Conservation (phyloP, 2,888 invertebrate genomes). For the Drosophila prolongata region DNA sequence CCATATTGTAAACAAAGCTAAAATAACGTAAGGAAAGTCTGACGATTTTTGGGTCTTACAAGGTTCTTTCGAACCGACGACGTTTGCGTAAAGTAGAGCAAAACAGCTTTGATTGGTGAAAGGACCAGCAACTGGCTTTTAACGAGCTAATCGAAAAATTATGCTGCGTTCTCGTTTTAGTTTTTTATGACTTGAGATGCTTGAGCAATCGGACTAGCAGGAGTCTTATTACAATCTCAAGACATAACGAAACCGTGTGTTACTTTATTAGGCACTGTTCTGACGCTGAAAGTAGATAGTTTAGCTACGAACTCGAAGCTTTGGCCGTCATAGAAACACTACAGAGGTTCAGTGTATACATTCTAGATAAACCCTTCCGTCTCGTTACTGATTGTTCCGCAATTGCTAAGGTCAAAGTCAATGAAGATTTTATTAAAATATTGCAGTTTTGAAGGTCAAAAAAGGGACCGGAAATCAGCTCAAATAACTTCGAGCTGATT, state of each 20-base stretch:
- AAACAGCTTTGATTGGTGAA: background rate
- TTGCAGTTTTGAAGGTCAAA: background rate
- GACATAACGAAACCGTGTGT: too few relatives aligned
- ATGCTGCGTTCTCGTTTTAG: too few relatives aligned
- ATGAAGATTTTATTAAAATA: too few relatives aligned
- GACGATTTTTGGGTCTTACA: background rate
- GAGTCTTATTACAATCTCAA: too few relatives aligned
- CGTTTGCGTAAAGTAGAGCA: background rate
- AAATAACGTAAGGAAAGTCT: too few relatives aligned
- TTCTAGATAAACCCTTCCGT: background rate
- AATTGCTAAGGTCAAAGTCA: background rate
- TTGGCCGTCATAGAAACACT: too few relatives aligned
- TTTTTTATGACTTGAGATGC: too few relatives aligned
- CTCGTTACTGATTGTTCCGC: slow-evolving; percentile 1
- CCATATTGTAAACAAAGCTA: background rate
- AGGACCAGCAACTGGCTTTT: background rate
- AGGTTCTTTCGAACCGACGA: background rate
- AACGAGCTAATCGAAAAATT: too few relatives aligned
- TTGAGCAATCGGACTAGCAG: too few relatives aligned
- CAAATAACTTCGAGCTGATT: background rate
- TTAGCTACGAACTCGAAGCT: too few relatives aligned
- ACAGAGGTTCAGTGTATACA: background rate
- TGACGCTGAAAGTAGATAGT: too few relatives aligned
- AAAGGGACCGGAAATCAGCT: background rate
- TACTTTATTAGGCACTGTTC: too few relatives aligned